These are phyloP conservation scores for Daboia siamensis DNA, from an alignment of 2,113 vertebrate genomes.

Conservation along the genomic window DNA sequence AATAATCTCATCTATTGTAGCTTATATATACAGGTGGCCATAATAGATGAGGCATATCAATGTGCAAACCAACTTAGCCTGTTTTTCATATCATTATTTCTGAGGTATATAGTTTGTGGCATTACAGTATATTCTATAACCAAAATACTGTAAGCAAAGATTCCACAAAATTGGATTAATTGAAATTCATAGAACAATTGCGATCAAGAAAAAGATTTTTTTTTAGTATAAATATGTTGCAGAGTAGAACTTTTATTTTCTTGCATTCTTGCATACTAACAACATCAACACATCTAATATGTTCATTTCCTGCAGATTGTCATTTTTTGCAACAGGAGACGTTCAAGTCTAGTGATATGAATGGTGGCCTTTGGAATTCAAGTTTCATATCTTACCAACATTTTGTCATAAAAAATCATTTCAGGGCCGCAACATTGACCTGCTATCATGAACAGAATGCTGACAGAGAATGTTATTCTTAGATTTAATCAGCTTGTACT, in stretches of 20 bases:
- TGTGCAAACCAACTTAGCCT: not conserved
- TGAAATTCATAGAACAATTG: not conserved
- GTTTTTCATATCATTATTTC: not conserved
- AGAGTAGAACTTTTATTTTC: not conserved
- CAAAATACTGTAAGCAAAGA: not conserved
- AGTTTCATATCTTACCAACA: constrained; percentile 33
- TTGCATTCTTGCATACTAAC: constrained; percentile 1
- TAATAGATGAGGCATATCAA: not conserved
- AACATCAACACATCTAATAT: constrained; percentile 22
- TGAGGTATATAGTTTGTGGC: not conserved
- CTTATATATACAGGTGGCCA: not conserved
- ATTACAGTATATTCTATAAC: not conserved
- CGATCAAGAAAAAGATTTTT: not conserved
- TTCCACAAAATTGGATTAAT: not conserved
- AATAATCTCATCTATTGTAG: not conserved
- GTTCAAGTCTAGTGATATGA: constrained; percentile 36
- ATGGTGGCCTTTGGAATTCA: constrained; percentile 11
- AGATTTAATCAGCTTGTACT: constrained; percentile 60
- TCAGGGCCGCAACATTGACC: constrained; percentile 59
- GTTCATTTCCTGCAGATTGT: constrained; percentile 1
- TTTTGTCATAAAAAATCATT: constrained; percentile 54
- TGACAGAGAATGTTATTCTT: constrained; percentile 62
- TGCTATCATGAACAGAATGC: constrained; percentile 60
- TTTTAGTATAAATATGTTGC: not conserved
- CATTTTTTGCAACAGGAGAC: constrained; percentile 40